phyloP scores from a whole-genome alignment of 2,888 invertebrate species.

The Melanostoma scalare region DNA sequence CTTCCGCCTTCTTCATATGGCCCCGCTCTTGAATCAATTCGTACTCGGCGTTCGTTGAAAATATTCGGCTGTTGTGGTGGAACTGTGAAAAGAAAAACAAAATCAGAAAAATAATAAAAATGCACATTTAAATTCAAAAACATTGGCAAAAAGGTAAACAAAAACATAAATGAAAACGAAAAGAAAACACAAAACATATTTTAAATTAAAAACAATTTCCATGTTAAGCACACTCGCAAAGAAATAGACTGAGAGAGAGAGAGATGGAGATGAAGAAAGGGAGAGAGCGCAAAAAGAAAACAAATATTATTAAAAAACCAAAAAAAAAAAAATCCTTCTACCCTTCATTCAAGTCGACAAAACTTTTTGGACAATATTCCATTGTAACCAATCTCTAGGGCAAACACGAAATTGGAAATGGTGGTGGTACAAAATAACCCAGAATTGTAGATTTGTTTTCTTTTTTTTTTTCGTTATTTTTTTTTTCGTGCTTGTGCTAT shows the following conservation, averaged over 20 bases:
- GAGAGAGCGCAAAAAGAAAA: constrained; percentile 34
- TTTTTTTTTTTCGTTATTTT: background rate
- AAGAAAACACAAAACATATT: constrained; percentile 4
- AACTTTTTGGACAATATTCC: constrained; percentile 50
- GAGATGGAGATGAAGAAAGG: background rate
- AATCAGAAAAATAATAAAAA: constrained; percentile 5
- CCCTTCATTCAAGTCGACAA: constrained; percentile 46
- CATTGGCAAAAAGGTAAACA: constrained; percentile 8
- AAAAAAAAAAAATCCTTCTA: constrained; percentile 39
- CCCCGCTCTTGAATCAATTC: constrained; percentile 85
- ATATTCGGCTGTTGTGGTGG: constrained; percentile 88
- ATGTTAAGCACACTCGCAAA: constrained; percentile 10
- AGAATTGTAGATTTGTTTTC: constrained; percentile 6
- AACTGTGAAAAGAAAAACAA: constrained; percentile 83
- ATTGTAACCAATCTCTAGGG: constrained; percentile 60
- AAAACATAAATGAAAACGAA: background rate
- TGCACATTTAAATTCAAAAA: constrained; percentile 24
- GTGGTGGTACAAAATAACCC: background rate
- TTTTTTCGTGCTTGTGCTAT: background rate
- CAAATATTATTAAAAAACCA: constrained; percentile 32
- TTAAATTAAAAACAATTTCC: constrained; percentile 37
- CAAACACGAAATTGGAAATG: constrained; percentile 43
- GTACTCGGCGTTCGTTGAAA: constrained; percentile 86
- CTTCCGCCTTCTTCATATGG: constrained; percentile 88
- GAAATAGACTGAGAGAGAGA: too few species aligned